Percentiles rank a stretch among this genome's conserved stretches.
phyloP scores from a whole-genome alignment of 1,140 invertebrate species.

The Eulimnadia texana region DNA sequence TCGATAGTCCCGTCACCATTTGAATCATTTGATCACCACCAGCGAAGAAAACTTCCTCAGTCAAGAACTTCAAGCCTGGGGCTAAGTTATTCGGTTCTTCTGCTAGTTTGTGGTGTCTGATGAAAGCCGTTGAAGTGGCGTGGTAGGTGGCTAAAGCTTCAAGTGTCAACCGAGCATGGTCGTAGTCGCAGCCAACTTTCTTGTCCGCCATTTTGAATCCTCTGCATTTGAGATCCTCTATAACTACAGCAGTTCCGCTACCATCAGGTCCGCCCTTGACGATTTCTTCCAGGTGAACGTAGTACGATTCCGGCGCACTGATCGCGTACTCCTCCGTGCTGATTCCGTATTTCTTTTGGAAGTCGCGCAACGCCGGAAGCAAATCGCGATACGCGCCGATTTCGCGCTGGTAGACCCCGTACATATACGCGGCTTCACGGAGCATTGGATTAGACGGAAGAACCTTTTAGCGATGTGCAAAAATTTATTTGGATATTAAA shows the following conservation, averaged over 20 bases:
- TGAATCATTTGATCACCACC: neutral
- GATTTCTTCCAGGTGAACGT: constrained; percentile 1
- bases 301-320: neutral
- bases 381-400: constrained; percentile 3
- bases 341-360: constrained; percentile 4
- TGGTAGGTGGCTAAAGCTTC: constrained; percentile 12
- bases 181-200: constrained; percentile 13
- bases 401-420: constrained; percentile 8
- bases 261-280: neutral
- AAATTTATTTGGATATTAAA: neutral
- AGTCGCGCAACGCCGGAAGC: neutral
- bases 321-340: neutral
- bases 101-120: neutral
- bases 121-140: neutral
- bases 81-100: neutral
- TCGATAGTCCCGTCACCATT: neutral
- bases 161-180: constrained; percentile 3
- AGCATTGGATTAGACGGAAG: constrained; percentile 11
- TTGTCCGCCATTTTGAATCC: constrained; percentile 14
- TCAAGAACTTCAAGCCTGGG: neutral
- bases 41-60: neutral
- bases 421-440: neutral
- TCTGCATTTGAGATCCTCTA: constrained; percentile 2
- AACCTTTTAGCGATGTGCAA: neutral
- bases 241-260: neutral